Conservation (phyloP, 2,888 invertebrate genomes). For the Drosophila formosana region DNA sequence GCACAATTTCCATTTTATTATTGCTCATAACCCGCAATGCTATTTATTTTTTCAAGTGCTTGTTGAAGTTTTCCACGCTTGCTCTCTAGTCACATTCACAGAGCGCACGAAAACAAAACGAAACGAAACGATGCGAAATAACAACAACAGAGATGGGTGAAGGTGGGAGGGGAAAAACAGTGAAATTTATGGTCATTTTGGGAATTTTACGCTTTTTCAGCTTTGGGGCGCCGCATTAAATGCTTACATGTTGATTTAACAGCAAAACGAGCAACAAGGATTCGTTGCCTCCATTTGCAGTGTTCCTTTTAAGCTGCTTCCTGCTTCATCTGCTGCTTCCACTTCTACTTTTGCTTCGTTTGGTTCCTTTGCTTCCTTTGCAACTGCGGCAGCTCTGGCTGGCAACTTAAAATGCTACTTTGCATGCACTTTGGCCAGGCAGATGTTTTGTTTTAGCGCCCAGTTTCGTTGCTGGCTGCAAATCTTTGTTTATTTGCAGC, state of each 20-base stretch:
- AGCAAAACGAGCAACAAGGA: constrained; percentile 53
- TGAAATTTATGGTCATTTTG: constrained; percentile 83
- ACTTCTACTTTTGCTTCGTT: background rate
- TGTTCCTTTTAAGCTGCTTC: constrained; percentile 9
- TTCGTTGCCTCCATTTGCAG: constrained; percentile 21
- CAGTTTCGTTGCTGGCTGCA: constrained; percentile 63
- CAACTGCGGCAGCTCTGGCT: background rate
- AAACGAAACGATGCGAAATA: constrained; percentile 19
- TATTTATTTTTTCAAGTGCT: constrained; percentile 77
- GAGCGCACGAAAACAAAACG: constrained; percentile 1
- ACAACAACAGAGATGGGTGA: constrained; percentile 60
- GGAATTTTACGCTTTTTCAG: constrained; percentile 81
- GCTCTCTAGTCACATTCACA: constrained; percentile 13
- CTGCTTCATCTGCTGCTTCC: background rate
- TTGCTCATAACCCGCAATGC: constrained; percentile 77
- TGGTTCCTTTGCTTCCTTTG: background rate
- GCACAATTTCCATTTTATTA: constrained; percentile 77
- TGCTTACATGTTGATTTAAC: constrained; percentile 80
- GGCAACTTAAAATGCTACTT: constrained; percentile 65
- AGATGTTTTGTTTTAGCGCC: constrained; percentile 75
- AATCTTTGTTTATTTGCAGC: constrained; percentile 81
- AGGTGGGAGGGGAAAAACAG: constrained; percentile 67
- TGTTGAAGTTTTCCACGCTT: constrained; percentile 67
- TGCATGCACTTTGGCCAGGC: constrained; percentile 70
- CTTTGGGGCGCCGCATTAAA: constrained; percentile 75